phyloP scores from a whole-genome alignment of 2,113 vertebrate genomes.

The Ailuropoda melanoleuca region DNA sequence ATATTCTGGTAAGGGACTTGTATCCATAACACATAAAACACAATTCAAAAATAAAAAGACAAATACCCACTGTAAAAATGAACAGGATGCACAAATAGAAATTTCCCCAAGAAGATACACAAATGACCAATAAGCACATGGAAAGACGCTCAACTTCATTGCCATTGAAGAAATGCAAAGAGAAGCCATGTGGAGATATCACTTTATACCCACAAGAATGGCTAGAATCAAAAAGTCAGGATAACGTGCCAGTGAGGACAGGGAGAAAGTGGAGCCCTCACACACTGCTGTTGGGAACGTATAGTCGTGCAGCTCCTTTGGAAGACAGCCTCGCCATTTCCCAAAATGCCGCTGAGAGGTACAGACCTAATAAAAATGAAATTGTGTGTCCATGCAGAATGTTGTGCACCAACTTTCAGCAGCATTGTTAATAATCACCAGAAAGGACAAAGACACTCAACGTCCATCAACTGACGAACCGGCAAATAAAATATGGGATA shows the following conservation, averaged over 20 bases:
- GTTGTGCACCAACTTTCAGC: rapidly evolving
- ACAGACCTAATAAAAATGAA: background rate
- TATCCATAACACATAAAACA: background rate
- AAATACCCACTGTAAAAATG: background rate
- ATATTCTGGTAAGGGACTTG: background rate
- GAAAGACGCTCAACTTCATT: background rate
- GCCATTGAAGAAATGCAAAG: background rate
- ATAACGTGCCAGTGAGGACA: rapidly evolving
- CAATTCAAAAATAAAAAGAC: background rate
- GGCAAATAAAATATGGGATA: rapidly evolving
- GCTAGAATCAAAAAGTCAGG: background rate
- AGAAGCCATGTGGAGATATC: background rate
- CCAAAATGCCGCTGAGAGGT: too few species aligned
- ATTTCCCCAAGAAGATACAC: background rate
- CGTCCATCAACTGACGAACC: background rate
- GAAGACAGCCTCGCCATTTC: background rate
- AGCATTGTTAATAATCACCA: too few species aligned
- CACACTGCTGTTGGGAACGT: rapidly evolving
- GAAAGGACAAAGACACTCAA: background rate
- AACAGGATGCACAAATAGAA: background rate
- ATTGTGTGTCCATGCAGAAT: background rate
- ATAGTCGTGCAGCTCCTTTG: rapidly evolving
- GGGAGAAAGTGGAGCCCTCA: rapidly evolving
- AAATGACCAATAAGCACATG: background rate
- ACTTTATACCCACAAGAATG: background rate